These are phyloP conservation scores for Ammospiza maritima DNA, from an alignment of 2,797 vertebrate species.

Conservation along the genomic window DNA sequence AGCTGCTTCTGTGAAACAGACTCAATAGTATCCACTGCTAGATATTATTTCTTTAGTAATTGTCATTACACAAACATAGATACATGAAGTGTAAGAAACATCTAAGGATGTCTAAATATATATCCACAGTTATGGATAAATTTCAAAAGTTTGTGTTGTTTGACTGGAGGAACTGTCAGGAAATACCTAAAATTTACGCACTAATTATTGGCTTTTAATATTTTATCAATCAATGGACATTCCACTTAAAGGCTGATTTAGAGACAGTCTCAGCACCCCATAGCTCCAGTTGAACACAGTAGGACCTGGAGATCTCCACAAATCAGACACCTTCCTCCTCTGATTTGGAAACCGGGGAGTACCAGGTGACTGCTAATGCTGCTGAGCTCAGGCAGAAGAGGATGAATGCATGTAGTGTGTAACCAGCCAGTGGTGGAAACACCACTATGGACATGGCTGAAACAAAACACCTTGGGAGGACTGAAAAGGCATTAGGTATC, in stretches of 20 bases:
- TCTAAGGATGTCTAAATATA: neutral
- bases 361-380: neutral
- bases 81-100: neutral
- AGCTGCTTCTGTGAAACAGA: constrained; percentile 8
- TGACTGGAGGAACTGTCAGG: neutral
- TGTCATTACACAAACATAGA: neutral
- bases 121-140: neutral
- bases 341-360: neutral
- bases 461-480: neutral
- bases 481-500: neutral
- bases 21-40: neutral
- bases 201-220: constrained; percentile 46
- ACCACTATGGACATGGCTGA: neutral
- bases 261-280: neutral
- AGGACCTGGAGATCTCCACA: neutral
- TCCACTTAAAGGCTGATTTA: constrained; percentile 10
- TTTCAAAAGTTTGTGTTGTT: neutral
- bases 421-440: neutral
- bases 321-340: neutral
- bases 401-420: neutral
- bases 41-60: constrained; percentile 25
- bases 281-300: neutral
- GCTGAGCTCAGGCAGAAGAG: neutral
- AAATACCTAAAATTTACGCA: neutral
- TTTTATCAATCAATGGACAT: constrained; percentile 13